phyloP scores from a whole-genome alignment of 1,140 invertebrate species.

The Tetramorium parvispinum region DNA sequence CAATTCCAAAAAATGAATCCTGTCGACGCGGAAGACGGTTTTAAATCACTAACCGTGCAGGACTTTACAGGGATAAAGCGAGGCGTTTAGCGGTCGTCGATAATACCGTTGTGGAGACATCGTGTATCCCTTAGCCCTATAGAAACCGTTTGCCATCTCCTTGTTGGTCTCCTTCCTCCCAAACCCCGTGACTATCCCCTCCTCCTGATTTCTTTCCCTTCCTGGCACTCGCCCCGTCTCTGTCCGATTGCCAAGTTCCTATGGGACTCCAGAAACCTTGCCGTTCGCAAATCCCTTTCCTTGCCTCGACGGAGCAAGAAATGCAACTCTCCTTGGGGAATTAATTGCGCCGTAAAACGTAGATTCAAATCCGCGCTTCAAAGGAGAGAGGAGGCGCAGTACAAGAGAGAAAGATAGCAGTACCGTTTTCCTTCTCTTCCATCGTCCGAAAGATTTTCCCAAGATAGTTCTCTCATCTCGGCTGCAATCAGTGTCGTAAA shows the following conservation, averaged over 20 bases:
- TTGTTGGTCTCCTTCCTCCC: slow-evolving; percentile 12
- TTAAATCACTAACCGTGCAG: slow-evolving; percentile 69
- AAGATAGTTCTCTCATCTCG: slow-evolving; percentile 79
- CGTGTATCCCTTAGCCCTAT: slow-evolving; percentile 60
- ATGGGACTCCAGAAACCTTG: slow-evolving; percentile 69
- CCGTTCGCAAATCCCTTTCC: slow-evolving; percentile 75
- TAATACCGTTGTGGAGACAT: slow-evolving; percentile 62
- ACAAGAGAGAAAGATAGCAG: slow-evolving; percentile 26
- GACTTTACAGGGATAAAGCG: slow-evolving; percentile 51
- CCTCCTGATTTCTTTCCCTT: slow-evolving; percentile 35
- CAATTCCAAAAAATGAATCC: slow-evolving; percentile 39
- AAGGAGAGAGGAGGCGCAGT: slow-evolving; percentile 62
- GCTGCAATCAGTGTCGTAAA: slow-evolving; percentile 80
- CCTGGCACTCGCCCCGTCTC: slow-evolving; percentile 17
- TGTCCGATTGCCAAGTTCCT: slow-evolving; percentile 46
- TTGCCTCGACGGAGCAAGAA: slow-evolving; percentile 74
- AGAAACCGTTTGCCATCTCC: slow-evolving; percentile 67
- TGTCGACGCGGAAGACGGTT: neutral
- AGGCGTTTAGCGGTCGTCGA: slow-evolving; percentile 67
- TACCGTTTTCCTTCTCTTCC: slow-evolving; percentile 75
- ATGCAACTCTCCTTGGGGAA: slow-evolving; percentile 79
- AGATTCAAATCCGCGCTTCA: slow-evolving; percentile 77
- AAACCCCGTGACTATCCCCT: neutral
- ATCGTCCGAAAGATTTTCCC: slow-evolving; percentile 75
- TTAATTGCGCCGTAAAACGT: slow-evolving; percentile 80